Conservation (phyloP, 2,888 invertebrate species). For the Pogonocherus hispidulus region DNA sequence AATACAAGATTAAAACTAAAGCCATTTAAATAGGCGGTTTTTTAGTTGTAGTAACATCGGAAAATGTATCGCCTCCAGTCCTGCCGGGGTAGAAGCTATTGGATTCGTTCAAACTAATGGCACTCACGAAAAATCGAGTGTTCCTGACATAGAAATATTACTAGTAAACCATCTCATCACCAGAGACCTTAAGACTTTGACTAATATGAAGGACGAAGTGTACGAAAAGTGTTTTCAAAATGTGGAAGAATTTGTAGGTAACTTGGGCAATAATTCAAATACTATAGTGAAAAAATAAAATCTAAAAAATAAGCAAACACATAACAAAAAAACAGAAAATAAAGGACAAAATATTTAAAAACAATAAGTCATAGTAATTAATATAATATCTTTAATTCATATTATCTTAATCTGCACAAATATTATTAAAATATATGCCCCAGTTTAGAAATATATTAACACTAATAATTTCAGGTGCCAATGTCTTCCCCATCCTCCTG, state of each 20-base stretch:
- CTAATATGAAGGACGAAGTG: conserved; percentile 2
- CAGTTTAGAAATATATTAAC: background rate
- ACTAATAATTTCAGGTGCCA: conserved; percentile 4
- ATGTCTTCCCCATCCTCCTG: conserved; percentile 71
- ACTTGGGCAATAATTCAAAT: no score
- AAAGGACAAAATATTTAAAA: no score
- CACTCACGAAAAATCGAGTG: background rate
- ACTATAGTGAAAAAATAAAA: no score
- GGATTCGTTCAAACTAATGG: conserved; percentile 24
- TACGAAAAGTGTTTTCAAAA: conserved; percentile 23
- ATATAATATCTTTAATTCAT: no score
- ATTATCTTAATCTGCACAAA: no score
- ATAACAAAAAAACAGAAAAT: no score
- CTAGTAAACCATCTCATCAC: conserved; percentile 19
- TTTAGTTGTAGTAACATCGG: background rate
- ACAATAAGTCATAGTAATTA: no score
- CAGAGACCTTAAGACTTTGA: conserved; percentile 11
- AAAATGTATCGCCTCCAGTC: conserved; percentile 1
- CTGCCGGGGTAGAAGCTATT: conserved; percentile 25
- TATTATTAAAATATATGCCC: no score
- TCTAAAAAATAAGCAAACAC: no score
- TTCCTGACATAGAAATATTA: conserved; percentile 27
- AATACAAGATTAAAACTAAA: no score
- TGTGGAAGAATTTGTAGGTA: conserved; percentile 11
- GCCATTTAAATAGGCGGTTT: no score